Percentiles rank a stretch among this genome's conserved stretches.
These are phyloP conservation scores for Dryobotodes eremita DNA, from an alignment of 2,888 invertebrate species.

Conservation along the genomic window DNA sequence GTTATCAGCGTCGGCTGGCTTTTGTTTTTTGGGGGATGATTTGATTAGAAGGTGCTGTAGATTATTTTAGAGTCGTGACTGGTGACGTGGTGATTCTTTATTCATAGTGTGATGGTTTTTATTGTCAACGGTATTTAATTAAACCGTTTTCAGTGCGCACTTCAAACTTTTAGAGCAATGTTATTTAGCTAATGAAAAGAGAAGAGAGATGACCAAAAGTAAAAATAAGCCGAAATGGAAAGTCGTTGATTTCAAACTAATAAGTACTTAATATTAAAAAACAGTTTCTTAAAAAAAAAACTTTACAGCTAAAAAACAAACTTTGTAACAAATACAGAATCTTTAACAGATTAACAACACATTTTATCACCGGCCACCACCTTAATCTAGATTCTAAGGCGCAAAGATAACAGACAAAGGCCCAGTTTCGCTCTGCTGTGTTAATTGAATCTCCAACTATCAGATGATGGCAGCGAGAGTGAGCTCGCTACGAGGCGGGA, in stretches of 20 bases:
- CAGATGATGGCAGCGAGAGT: conserved; percentile 78
- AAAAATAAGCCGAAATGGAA: background rate
- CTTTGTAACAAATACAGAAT: background rate
- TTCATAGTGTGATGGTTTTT: background rate
- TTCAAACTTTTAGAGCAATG: background rate
- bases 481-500: conserved; percentile 62
- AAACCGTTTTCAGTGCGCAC: background rate
- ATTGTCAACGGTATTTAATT: too few species aligned
- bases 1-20: conserved; percentile 49
- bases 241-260: too few species aligned
- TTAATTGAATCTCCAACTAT: conserved; percentile 84
- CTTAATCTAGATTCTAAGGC: conserved; percentile 66
- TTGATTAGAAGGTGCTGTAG: background rate
- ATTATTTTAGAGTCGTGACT: background rate
- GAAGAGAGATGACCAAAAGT: background rate
- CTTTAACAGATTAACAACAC: conserved; percentile 9
- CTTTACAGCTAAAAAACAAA: background rate
- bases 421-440: conserved; percentile 71
- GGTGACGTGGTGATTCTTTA: background rate
- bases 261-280: background rate
- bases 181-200: too few species aligned
- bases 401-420: conserved; percentile 67
- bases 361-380: conserved; percentile 31
- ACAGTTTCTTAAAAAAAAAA: background rate
- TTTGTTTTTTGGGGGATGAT: background rate